These are phyloP conservation scores for Rhinoderma darwinii DNA, from an alignment of 2,113 vertebrate genomes.

Conservation along the genomic window DNA sequence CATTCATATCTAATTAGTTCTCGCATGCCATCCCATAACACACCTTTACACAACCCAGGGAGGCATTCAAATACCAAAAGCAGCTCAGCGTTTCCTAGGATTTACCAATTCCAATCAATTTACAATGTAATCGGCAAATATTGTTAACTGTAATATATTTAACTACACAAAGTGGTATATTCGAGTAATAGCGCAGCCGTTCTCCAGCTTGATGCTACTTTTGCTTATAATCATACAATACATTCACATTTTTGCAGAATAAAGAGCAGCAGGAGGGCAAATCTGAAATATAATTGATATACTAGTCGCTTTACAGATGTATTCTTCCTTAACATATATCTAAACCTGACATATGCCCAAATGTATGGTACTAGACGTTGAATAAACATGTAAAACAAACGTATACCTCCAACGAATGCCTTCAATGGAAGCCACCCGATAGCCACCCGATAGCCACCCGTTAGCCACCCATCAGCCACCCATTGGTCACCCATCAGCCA, in stretches of 20 bases:
- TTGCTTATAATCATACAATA: background rate
- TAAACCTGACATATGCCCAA: no score
- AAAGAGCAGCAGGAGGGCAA: background rate
- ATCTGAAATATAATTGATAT: background rate
- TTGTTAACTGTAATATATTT: background rate
- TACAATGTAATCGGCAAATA: background rate
- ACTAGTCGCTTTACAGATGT: background rate
- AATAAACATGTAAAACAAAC: no score
- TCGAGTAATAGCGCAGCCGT: background rate
- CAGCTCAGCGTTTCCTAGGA: background rate
- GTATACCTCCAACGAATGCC: no score
- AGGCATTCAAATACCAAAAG: constrained; percentile 62
- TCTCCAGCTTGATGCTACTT: background rate
- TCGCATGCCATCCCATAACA: constrained; percentile 68
- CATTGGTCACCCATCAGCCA: no score
- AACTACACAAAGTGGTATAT: background rate
- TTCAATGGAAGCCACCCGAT: no score
- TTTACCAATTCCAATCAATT: constrained; percentile 34
- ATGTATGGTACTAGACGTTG: no score
- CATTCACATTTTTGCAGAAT: background rate
- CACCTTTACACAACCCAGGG: constrained; percentile 67
- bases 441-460: no score
- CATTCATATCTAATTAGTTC: constrained; percentile 76
- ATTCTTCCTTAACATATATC: no score
- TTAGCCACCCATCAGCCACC: no score